Conservation (phyloP, 2,888 invertebrate genomes). For the Cyaniris semiargus region DNA sequence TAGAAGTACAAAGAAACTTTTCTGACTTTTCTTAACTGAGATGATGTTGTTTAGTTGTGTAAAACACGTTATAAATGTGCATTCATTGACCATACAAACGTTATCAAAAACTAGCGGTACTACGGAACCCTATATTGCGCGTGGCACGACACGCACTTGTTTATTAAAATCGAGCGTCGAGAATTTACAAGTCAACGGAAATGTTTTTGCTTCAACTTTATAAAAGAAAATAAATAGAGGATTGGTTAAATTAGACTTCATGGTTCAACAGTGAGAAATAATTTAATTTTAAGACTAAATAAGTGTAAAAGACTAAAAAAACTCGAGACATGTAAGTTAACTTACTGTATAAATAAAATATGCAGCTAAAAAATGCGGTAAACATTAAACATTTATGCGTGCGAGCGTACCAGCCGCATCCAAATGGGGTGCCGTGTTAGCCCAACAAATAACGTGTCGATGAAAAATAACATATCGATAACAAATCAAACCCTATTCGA, state of each 20-base stretch:
- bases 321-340: not conserved
- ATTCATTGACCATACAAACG: no score
- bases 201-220: not conserved
- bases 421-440: conserved; percentile 25
- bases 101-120: no score
- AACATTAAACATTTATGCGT: conserved; percentile 23
- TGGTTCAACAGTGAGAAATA: not conserved
- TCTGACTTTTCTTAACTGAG: no score
- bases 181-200: not conserved
- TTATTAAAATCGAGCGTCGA: not conserved
- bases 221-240: not conserved
- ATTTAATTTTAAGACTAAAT: not conserved
- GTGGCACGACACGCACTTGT: no score
- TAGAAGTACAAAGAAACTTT: no score
- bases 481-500: conserved; percentile 7
- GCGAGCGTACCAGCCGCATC: conserved; percentile 3
- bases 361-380: not conserved
- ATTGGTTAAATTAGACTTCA: not conserved
- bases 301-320: not conserved
- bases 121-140: no score
- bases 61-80: no score
- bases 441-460: conserved; percentile 24
- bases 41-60: no score
- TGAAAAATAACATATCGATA: conserved; percentile 17
- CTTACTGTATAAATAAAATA: not conserved